Evolutionary conservation across 2,797 vertebrate genomes (phyloP), one percentile per base, ranked within the genome.

Genomic region (Enteromius radiatus): DNA sequence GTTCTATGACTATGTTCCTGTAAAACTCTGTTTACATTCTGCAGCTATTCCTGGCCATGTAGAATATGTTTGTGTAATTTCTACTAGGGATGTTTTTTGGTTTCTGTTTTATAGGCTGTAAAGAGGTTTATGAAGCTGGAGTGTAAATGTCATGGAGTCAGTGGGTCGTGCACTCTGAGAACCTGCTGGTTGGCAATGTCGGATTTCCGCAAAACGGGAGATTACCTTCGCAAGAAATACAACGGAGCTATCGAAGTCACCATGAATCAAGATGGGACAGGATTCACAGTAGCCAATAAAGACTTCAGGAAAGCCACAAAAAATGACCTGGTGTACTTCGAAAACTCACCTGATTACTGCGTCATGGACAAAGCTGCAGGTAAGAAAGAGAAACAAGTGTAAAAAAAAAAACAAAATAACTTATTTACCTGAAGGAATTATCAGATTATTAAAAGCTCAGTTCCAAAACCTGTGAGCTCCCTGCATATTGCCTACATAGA

Each of bases 141-240:
- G 90, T 99, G 98, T 90, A 99, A 99, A 90, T 99, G 98, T 88
- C 98, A 99, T 0, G 98, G 98, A 0, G 97, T 99, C 84, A 99
- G 98, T 0, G 98, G 98, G 86, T 99, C 98, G 49, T 99, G 98
- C 88, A 96, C 98, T 0, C 95, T 99, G 84, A 95, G 98, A 87
- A 99, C 98, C 80, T 99, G 98, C 78, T 99, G 98, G 98, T 92
- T 96, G 88, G 97, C 97, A n/a, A 97, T 99, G 95, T 96, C 97
- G 0, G 98, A 99, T 92, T 99, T 99, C 86, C 95, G 98, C 43
- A 98, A 97, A 93, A 99, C 98, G 0, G 98, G 98, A 10, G 98
- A 99, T 90, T 98, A 96, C 92, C 94, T 99, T 45, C 92, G 97
- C 88, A 95, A 94, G 88, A 97, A 98, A 88, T 99, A 99, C 91